Evolutionary conservation across 2,888 invertebrate genomes (phyloP).

Genomic region (Polydrusus pterygomalis): DNA sequence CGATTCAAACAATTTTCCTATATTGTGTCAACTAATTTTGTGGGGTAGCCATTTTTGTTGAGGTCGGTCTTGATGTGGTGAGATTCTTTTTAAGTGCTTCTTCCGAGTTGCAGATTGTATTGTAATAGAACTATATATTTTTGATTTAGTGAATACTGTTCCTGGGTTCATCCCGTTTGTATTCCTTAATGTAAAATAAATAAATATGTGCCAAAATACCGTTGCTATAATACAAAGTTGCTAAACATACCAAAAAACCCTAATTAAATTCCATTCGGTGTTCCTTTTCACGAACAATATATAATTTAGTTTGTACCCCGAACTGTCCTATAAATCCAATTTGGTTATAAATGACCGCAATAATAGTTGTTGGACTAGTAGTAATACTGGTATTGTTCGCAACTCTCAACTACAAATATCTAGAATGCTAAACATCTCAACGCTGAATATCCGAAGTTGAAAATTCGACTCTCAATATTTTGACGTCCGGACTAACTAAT

Average conservation of each 20-base stretch:
- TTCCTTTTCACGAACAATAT: not conserved
- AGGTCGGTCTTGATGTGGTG: too few relatives aligned
- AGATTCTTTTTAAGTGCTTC: too few relatives aligned
- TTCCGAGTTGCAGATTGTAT: too few relatives aligned
- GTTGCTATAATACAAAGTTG: too few relatives aligned
- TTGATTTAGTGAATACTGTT: too few relatives aligned
- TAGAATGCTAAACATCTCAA: constrained; percentile 7
- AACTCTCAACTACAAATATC: constrained; percentile 13
- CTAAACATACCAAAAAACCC: not conserved
- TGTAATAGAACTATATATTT: too few relatives aligned
- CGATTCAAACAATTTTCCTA: too few relatives aligned
- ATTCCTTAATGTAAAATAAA: too few relatives aligned
- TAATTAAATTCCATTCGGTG: not conserved
- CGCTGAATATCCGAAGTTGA: not conserved
- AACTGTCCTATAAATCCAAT: not conserved
- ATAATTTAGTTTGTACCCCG: not conserved
- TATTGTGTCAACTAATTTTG: too few relatives aligned
- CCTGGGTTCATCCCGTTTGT: too few relatives aligned
- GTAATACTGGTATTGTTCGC: not conserved
- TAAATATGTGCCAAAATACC: too few relatives aligned
- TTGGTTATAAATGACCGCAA: constrained; percentile 13
- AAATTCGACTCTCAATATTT: not conserved
- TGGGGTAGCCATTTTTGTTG: too few relatives aligned
- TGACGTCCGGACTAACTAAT: constrained; percentile 1
- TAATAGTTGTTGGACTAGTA: not conserved